These are phyloP conservation scores for Todiramphus chloris DNA, from an alignment of 2,113 vertebrate species.

Conservation along the genomic window DNA sequence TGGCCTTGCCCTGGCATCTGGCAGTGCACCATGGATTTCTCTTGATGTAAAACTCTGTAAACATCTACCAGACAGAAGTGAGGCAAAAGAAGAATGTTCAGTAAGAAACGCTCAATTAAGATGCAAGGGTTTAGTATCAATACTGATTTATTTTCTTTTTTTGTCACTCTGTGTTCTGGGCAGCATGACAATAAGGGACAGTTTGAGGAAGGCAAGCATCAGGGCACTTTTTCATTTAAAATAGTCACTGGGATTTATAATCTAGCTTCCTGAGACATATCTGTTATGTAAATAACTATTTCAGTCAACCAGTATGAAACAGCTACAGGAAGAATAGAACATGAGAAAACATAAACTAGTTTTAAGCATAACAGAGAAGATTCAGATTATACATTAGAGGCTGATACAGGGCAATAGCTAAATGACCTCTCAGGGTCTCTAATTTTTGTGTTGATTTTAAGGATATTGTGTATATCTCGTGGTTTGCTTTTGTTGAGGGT, in stretches of 20 bases:
- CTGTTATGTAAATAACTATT: neutral
- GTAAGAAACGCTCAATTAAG: neutral
- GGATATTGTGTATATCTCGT: neutral
- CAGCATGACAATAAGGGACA: neutral
- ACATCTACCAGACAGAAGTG: neutral
- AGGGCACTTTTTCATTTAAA: conserved; percentile 1
- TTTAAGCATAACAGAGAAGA: neutral
- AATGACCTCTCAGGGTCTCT: neutral
- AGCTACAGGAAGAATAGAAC: neutral
- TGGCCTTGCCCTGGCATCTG: neutral
- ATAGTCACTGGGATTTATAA: neutral
- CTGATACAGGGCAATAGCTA: neutral
- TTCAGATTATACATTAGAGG: neutral
- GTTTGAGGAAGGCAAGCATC: neutral
- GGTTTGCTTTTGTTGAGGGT: neutral
- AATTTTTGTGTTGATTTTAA: neutral
- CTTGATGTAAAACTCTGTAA: neutral
- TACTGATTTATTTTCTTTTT: conserved; percentile 24
- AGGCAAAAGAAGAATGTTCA: neutral
- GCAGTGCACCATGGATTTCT: neutral
- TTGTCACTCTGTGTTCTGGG: neutral
- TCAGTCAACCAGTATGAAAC: neutral
- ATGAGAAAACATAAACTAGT: neutral
- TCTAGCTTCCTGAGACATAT: neutral
- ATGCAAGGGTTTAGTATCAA: neutral